Evolutionary conservation across 2,113 vertebrate genomes (phyloP), one percentile per base, ranked within the genome.

Genomic region (Charina bottae): DNA sequence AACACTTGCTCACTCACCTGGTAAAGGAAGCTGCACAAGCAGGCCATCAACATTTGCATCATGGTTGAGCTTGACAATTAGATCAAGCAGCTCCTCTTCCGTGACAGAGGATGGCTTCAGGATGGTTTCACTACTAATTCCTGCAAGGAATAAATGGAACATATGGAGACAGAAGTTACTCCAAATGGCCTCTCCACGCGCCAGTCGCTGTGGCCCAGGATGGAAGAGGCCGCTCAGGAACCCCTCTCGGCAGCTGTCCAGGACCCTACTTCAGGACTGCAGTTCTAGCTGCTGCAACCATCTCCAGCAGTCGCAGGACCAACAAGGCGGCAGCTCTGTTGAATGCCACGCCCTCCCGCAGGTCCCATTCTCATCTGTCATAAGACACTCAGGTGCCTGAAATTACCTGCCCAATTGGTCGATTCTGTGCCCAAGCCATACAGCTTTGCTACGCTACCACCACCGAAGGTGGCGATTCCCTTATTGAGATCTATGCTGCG

Each of bases 121-220:
- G 95, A 99, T 98, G 0, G 99, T 99, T 95, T 99, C 99, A 28
- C 99, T 99, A 95, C 97, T 98, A 95, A 99, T 99, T 90, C 99
- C 99, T 99, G 95, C 0, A 0, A 9, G 3, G 5, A 85, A 24
- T 28, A 37, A 62, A 49, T 33, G 33, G 5, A 4, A 68, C 6
- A n/a, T 1, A 28, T n/a, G 17, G 26, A 21, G 10, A 1, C 33
- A 28, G 10, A 33, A 83, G 17, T 13, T 11, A 42, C 53, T 23
- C 1, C 4, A 46, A 46, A 54, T 1, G 1, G 12, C 19, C 46
- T 26, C 54, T 46, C 5, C 21, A 3, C 49, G 12, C 13, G 24
- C 24, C 53, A 17, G 84, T 28, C 7, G 26, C 3, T 17, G 24
- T 49, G 24, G 46, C 42, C 84, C 53, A 53, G 13, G 54, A 85